A percentile compares a stretch with the other conserved stretches of the same genome.
Evolutionary conservation across 2,888 invertebrate species (phyloP).

Genomic region (Sphaerophoria rueppellii): DNA sequence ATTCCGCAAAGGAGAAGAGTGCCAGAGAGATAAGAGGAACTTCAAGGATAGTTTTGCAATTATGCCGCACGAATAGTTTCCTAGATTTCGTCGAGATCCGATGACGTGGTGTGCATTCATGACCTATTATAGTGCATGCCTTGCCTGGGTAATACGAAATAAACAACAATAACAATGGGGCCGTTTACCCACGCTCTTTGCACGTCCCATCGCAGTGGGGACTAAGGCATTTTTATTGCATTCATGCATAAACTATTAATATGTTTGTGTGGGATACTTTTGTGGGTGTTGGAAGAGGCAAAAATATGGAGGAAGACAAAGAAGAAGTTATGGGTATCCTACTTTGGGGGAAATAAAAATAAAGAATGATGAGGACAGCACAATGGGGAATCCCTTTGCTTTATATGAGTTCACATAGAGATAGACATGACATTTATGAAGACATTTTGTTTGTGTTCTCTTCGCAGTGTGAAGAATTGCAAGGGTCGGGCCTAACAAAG

Average conservation of each 20-base stretch:
- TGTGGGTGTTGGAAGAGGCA: neutral
- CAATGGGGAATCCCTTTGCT: slow-evolving; percentile 39
- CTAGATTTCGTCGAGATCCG: neutral
- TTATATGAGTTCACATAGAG: neutral
- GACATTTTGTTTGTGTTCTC: neutral
- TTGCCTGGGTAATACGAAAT: too few relatives aligned
- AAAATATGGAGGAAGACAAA: neutral
- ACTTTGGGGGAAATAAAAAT: neutral
- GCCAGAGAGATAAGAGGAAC: neutral
- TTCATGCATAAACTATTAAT: slow-evolving; percentile 18
- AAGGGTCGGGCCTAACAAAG: neutral
- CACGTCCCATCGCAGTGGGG: slow-evolving; percentile 19
- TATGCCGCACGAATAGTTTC: neutral
- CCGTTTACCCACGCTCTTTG: slow-evolving; percentile 51
- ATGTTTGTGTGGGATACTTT: neutral
- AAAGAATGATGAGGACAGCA: neutral
- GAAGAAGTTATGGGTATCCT: neutral
- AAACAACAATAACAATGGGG: slow-evolving; percentile 29
- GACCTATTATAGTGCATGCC: slow-evolving; percentile 6
- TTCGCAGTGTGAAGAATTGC: neutral
- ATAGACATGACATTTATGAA: slow-evolving; percentile 32
- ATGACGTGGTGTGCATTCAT: neutral
- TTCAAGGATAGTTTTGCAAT: slow-evolving; percentile 2
- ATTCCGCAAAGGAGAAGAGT: slow-evolving; percentile 14
- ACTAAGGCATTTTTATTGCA: slow-evolving; percentile 16